Percentiles rank a stretch among this genome's conserved stretches.
phyloP scores from a whole-genome alignment of 2,888 invertebrate genomes.

The Erpobdella octoculata region DNA sequence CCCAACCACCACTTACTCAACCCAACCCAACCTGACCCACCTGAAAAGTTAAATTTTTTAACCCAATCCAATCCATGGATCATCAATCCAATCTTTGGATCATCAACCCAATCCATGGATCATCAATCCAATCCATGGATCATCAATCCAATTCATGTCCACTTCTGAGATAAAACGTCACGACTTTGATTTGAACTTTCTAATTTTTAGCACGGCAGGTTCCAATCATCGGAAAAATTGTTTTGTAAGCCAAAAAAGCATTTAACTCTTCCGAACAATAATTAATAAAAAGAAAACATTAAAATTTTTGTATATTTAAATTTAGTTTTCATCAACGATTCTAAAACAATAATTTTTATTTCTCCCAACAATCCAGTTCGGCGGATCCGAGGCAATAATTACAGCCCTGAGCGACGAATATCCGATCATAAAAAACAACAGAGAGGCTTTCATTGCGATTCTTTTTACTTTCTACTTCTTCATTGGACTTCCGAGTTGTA shows the following conservation, averaged over 20 bases:
- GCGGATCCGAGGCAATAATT: conserved; percentile 96
- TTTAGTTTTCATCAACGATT: background rate
- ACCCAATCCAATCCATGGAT: too few species aligned
- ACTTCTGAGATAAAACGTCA: too few species aligned
- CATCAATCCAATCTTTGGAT: too few species aligned
- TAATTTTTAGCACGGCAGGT: background rate
- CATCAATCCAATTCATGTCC: too few species aligned
- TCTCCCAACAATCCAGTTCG: conserved; percentile 65
- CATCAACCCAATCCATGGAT: too few species aligned
- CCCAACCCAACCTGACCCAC: too few species aligned
- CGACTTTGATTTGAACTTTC: background rate
- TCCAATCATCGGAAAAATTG: background rate
- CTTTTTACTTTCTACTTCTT: conserved; percentile 78
- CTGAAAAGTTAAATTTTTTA: too few species aligned
- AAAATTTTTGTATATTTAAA: background rate
- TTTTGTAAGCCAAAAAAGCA: too few species aligned
- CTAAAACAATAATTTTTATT: background rate
- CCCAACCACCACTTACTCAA: too few species aligned
- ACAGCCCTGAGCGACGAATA: conserved; percentile 95
- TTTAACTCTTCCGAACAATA: too few species aligned
- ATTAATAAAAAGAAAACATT: background rate
- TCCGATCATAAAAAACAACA: conserved; percentile 76
- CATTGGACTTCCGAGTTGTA: conserved; percentile 85
- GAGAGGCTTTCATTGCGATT: conserved; percentile 84
- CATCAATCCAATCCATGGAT: too few species aligned